Base-by-base conservation (phyloP, 2,888 invertebrate genomes). In the Erebia aethiops region DNA sequence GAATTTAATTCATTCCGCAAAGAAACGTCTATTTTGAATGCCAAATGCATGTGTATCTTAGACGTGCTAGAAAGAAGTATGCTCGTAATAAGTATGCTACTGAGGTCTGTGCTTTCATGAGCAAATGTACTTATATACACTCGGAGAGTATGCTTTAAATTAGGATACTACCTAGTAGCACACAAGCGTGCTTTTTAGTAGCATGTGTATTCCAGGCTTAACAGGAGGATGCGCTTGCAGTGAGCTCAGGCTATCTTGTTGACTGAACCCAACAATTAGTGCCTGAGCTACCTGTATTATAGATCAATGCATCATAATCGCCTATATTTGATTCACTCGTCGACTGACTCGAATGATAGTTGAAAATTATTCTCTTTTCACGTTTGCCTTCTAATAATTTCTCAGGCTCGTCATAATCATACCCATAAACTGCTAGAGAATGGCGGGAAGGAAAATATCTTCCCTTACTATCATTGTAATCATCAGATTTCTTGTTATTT, bases 341-440 rank as follows among this genome's bases (percentile, higher is more conserved):
- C 0, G 77, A 71, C 0, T 76, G 71, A 1, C 77, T 76, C 0
- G 77, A 78, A 49, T 77, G 76, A 21, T 78, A 80, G 5, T 76
- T 74, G 4, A 78, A 70, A 11, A 71, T 54, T 0, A 72, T 49
- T 13, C 75, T 71, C 54, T 75, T 78, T 7, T 68, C 62, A n/a
- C 54, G 13, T 46, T 54, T 18, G 2, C 14, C 58, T 57, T 70
- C 73, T 0, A 61, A 69, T 7, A 10, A 49, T 1, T 74, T 67
- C 10, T 66, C 66, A 1, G 67, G 60, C 13, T 75, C 70, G 68
- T 83, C 80, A 13, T 81, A 84, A 66, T 86, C 83, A 13, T 75
- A 83, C 0, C 81, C 83, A 9, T 78, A 79, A 0, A 88, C 87
- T 77, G 84, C 77, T 35, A 88, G 70, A 0, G 87, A 86, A 71